Base-by-base conservation (phyloP, 2,888 invertebrate genomes). In the Oscheius sp. region DNA sequence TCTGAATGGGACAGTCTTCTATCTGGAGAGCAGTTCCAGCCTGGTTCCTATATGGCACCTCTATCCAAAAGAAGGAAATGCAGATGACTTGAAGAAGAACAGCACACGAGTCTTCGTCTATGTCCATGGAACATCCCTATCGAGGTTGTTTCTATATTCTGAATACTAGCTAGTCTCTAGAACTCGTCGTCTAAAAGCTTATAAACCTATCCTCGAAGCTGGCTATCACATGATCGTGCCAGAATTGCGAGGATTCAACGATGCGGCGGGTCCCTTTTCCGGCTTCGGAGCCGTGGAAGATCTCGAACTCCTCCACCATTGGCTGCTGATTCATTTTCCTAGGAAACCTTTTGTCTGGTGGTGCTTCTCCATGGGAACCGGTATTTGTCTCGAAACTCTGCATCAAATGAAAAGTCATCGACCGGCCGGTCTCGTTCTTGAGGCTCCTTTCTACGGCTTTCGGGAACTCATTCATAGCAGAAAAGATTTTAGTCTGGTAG, bases 181-280 rank as follows among this genome's bases (percentile, higher is more conserved):
- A 14, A 32, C 24, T n/a, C 12, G 32, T 2, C 59, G n/a, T 12
- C 14, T 26, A 8, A 28, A 2, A 4, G 41, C 41, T 22, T 41
- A 44, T 20, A 20, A 44, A 20, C 9, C 22, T 6, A 6, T 44
- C 5, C 20, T 59, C 24, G 44, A 41, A n/a, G 44, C 9, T 20
- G 59, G 59, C 1, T 59, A 26, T 9, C 44, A 59, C n/a, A 26
- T 59, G 26, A 59, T 59, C 14, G 59, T 59, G 14, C 59, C 59
- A 2, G 59, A 59, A 30, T n/a, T 44, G 41, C 59, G 28, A 6
- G 59, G 59, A n/a, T 59, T 41, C 44, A 9, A 24, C 26, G 59
- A 59, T 20, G 17, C 59, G 3, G 14, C 28, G n/a, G 44, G 59
- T 2, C 30, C 59, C n/a, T 44, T 44, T n/a, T n/a, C 44, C 2